phyloP scores from a whole-genome alignment of 2,113 vertebrate species.

The Periophthalmodon schlosseri region DNA sequence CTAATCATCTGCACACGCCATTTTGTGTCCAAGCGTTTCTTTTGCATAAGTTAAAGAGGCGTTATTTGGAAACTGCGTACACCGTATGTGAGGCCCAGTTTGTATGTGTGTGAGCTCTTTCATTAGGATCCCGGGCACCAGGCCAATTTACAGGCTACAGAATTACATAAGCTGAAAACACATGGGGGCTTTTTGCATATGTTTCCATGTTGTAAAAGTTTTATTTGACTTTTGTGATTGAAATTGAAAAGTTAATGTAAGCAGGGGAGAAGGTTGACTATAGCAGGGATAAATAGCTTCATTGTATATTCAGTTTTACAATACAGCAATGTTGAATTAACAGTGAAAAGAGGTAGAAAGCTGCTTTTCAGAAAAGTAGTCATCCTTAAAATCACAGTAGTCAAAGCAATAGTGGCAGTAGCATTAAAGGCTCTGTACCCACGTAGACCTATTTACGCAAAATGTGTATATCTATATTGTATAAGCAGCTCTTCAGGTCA shows the following conservation, averaged over 20 bases:
- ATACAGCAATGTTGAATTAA: not conserved
- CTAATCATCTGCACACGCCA: slow-evolving; percentile 35
- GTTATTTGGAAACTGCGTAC: slow-evolving; percentile 6
- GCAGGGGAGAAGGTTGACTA: slow-evolving; percentile 15
- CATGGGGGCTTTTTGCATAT: slow-evolving; percentile 28
- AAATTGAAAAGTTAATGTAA: slow-evolving; percentile 24
- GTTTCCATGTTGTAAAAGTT: slow-evolving; percentile 48
- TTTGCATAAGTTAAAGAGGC: slow-evolving; percentile 6
- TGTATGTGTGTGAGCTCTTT: slow-evolving; percentile 45
- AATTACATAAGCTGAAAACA: slow-evolving; percentile 43
- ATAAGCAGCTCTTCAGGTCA: too few relatives aligned
- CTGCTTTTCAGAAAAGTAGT: not conserved
- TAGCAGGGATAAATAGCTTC: slow-evolving; percentile 28
- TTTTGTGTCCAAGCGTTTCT: slow-evolving; percentile 30
- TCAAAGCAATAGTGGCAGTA: not conserved
- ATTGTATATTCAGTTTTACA: slow-evolving; percentile 28
- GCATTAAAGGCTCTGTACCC: too few relatives aligned
- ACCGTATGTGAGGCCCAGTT: slow-evolving; percentile 17
- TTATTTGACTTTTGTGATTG: slow-evolving; percentile 41
- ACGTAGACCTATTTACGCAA: too few relatives aligned
- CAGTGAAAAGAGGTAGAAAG: not conserved
- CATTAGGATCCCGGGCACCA: slow-evolving; percentile 33
- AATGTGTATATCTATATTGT: too few relatives aligned
- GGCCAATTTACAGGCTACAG: slow-evolving; percentile 48
- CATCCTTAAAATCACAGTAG: not conserved